Base-by-base conservation (phyloP, 2,888 invertebrate species). In the Andricus curvator region DNA sequence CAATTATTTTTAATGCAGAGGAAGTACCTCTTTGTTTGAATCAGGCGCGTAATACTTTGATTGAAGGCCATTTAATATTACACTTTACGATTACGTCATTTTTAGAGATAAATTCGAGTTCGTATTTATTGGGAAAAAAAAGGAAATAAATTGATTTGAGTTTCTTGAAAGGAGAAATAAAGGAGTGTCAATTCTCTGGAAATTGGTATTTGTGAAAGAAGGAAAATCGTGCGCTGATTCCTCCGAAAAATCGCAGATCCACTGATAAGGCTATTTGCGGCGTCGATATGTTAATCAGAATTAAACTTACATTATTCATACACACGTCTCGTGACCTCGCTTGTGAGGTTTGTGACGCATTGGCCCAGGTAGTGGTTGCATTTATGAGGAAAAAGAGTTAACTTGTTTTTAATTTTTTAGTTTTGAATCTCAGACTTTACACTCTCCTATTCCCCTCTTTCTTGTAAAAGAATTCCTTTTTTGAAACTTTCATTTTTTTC, bases 261-360 rank as follows among this genome's bases (percentile, higher is more conserved):
- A 66, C 20, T 29, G 51, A 77, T 17, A 77, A 67, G 29, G 60
- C 37, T 48, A 25, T 17, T 70, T 9, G 33, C 1, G 6, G 8
- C 41, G 41, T 9, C 44, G 22, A 68, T 56, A 74, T 51, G 51
- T 11, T 56, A 56, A 51, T 56, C 33, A 20, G 56, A 70, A 29
- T 15, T 29, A 70, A 33, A 37, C 48, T 60, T 68, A 68, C 68
- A 78, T 78, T 78, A 78, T 68, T 78, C 68, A 78, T 67, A 22
- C 17, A 33, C 37, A 20, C 22, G 66, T 60, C 67, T 41, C 56
- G 68, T 60, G 78, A 78, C 68, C 78, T 78, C 78, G 60, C 41
- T 37, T 37, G 37, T 33, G n/a, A 33, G 51, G 68, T 60, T 66
- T 25, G 66, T 77, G 67, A 78, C 79, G 64, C 79, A 74, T 70